A percentile compares a stretch with the other conserved stretches of the same genome.
These are phyloP conservation scores for Brachypterus glaber DNA, from an alignment of 2,888 invertebrate species.

Conservation along the genomic window DNA sequence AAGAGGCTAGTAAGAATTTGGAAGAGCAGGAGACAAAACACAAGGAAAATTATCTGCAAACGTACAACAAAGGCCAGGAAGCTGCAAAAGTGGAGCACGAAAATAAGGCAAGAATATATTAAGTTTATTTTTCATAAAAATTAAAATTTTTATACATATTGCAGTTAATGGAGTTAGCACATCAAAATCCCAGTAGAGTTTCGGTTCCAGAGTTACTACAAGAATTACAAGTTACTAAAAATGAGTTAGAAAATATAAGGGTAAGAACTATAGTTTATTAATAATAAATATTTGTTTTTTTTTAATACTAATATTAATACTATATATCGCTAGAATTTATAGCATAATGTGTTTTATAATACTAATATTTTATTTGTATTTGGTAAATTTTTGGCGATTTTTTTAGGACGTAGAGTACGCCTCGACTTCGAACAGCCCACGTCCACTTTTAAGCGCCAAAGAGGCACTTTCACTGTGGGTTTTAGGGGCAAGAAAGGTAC, in stretches of 20 bases:
- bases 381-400: constrained; percentile 21
- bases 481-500: constrained; percentile 89
- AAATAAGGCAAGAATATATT: constrained; percentile 49
- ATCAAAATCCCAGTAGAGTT: constrained; percentile 56
- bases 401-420: constrained; percentile 65
- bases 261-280: no score
- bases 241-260: constrained; percentile 79
- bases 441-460: constrained; percentile 84
- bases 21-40: constrained; percentile 64
- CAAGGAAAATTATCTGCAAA: constrained; percentile 68
- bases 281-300: no score
- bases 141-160: constrained; percentile 9
- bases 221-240: constrained; percentile 75
- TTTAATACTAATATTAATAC: no score
- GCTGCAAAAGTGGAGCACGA: constrained; percentile 63
- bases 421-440: constrained; percentile 55
- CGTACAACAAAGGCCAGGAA: constrained; percentile 72
- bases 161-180: constrained; percentile 44
- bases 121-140: constrained; percentile 4
- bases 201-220: constrained; percentile 74
- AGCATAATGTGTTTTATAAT: no score
- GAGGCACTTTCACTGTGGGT: constrained; percentile 91
- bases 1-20: constrained; percentile 58
- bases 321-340: no score
- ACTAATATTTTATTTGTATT: no score